These are phyloP conservation scores for Tipula confusa DNA, from an alignment of 2,888 invertebrate genomes.

Conservation along the genomic window DNA sequence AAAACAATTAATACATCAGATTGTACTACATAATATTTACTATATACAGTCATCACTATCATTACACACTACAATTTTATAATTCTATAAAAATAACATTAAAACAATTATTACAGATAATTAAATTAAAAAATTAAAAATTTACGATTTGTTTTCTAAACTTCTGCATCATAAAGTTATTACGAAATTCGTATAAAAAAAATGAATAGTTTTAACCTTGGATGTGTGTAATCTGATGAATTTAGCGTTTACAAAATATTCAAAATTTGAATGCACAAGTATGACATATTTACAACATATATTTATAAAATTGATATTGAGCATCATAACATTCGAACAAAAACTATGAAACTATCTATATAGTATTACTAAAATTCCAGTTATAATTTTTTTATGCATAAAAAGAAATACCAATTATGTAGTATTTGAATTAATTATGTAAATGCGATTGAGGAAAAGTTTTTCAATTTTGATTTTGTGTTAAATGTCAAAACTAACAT, in stretches of 20 bases:
- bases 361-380: neutral
- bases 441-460: conserved; percentile 15
- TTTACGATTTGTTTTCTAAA: neutral
- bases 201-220: neutral
- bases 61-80: neutral
- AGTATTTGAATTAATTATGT: neutral
- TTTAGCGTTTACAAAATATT: neutral
- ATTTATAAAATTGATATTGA: neutral
- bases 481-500: too few species aligned
- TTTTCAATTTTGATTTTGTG: neutral
- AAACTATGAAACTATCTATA: too few species aligned
- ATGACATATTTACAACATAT: too few species aligned
- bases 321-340: neutral
- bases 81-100: neutral
- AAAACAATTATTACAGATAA: neutral
- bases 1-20: neutral
- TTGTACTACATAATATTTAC: too few species aligned
- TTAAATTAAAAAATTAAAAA: neutral
- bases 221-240: neutral
- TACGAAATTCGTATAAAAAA: neutral
- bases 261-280: too few species aligned
- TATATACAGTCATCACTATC: too few species aligned
- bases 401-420: neutral
- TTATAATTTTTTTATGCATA: neutral
- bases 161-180: neutral